Evolutionary conservation across 2,888 invertebrate species (phyloP).

Genomic region (Pseudococcus viburni): DNA sequence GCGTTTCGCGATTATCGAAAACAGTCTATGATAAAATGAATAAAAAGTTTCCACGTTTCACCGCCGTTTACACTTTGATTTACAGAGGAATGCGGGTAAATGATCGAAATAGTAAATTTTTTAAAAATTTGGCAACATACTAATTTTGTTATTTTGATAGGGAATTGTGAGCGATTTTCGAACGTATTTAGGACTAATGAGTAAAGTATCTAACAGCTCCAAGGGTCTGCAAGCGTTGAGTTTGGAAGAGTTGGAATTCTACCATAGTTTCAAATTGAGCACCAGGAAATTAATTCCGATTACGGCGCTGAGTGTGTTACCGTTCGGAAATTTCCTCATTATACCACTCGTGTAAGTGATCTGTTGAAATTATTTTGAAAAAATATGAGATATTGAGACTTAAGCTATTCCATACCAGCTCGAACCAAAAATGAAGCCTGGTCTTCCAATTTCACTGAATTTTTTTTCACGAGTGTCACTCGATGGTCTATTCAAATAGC

Average conservation of each 20-base stretch:
- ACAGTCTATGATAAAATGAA: not conserved
- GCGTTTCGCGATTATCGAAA: not conserved
- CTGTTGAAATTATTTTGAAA: not conserved
- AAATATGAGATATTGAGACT: too few relatives aligned
- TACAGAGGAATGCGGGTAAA: constrained; percentile 18
- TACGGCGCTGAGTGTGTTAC: not conserved
- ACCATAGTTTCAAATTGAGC: not conserved
- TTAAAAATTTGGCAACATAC: not conserved
- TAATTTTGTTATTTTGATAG: not conserved
- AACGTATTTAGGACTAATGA: not conserved
- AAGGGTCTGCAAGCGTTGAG: not conserved
- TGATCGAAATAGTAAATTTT: not conserved
- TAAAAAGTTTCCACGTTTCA: not conserved
- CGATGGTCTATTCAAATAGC: too few relatives aligned
- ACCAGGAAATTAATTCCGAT: constrained; percentile 17
- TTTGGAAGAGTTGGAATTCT: constrained; percentile 3
- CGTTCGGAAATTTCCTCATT: constrained; percentile 38
- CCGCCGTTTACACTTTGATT: not conserved
- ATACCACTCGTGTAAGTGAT: constrained; percentile 50
- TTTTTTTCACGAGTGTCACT: too few relatives aligned
- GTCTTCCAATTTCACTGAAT: too few relatives aligned
- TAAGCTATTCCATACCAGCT: too few relatives aligned
- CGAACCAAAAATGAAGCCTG: too few relatives aligned
- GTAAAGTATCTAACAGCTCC: not conserved
- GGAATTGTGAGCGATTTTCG: not conserved